Evolutionary conservation across 2,797 vertebrate genomes (phyloP).

Genomic region (Lagorchestes hirsutus): DNA sequence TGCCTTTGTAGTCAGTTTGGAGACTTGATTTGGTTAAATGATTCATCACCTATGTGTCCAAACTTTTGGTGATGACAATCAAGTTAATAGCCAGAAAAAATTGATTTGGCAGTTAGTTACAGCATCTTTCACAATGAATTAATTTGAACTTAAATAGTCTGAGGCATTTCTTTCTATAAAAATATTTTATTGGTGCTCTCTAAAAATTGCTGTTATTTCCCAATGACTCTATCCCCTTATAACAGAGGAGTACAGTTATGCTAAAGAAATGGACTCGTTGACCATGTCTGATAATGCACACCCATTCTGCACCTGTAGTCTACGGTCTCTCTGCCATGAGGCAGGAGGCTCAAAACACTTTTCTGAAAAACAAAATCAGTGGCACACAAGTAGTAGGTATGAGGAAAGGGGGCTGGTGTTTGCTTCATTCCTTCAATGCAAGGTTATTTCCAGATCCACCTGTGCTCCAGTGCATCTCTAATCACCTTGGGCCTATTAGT

Average conservation of each 20-base stretch:
- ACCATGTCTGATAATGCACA: background rate
- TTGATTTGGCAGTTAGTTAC: background rate
- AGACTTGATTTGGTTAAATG: background rate
- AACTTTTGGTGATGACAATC: background rate
- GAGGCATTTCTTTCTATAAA: background rate
- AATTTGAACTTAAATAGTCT: background rate
- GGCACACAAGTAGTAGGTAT: background rate
- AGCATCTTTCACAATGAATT: background rate
- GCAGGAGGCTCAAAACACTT: background rate
- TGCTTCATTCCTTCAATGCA: conserved; percentile 3
- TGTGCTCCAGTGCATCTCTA: conserved; percentile 1
- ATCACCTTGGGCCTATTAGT: background rate
- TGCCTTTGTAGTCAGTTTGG: background rate
- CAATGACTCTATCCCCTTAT: background rate
- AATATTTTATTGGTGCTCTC: background rate
- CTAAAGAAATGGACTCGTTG: background rate
- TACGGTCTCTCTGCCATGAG: background rate
- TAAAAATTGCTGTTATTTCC: background rate
- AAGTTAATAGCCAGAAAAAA: conserved; percentile 10
- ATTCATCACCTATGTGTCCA: background rate
- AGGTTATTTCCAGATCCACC: background rate
- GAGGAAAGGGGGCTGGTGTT: background rate
- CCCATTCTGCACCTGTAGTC: background rate
- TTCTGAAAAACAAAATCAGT: background rate
- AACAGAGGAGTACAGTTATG: background rate